Base-by-base conservation (phyloP, 2,888 invertebrate species). In the Leuctra nigra region DNA sequence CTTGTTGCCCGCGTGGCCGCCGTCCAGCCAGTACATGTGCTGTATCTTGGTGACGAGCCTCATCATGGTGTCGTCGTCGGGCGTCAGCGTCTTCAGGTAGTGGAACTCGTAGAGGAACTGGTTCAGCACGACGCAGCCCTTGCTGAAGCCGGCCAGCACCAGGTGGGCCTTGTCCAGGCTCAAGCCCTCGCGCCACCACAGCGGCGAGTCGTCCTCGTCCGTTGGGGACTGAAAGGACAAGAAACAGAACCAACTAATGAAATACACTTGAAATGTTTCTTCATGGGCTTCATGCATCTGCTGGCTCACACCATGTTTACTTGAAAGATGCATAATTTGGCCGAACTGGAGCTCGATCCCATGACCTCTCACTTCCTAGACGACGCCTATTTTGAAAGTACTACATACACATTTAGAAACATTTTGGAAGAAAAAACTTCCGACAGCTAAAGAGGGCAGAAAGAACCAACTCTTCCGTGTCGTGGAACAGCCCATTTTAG, bases 61-160 rank as follows among this genome's bases (percentile, higher is more conserved):
- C 69, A 78, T 78, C 73, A 81, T 78, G 50, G 80, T 78, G 60
- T 75, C 73, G 64, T 84, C 83, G 36, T 80, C 78, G 1, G 83
- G 80, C 53, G 83, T 81, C 39, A 83, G 70, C 1, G 81, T 83
- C 73, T 82, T 81, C 54, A 84, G 75, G 72, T 86, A 82, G 69
- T 87, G 83, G 72, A 92, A 84, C 75, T 93, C 93, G 69, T 88
- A 85, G 53, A 93, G 77, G 63, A 93, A 77, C 77, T 95, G 93
- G 77, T 94, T 95, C 66, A 94, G 80, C 59, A 93, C 93, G 58
- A 92, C 89, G 72, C 91, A 92, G 58, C 94, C 94, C 77, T 95
- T 94, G 73, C 93, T 93, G 73, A 94, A 94, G 1, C 90, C 94
- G 59, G 91, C 78, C 62, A 91, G 70, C 46, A 78, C 78, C 59